Evolutionary conservation across 2,888 invertebrate species (phyloP).

Genomic region (Germaria angustata): DNA sequence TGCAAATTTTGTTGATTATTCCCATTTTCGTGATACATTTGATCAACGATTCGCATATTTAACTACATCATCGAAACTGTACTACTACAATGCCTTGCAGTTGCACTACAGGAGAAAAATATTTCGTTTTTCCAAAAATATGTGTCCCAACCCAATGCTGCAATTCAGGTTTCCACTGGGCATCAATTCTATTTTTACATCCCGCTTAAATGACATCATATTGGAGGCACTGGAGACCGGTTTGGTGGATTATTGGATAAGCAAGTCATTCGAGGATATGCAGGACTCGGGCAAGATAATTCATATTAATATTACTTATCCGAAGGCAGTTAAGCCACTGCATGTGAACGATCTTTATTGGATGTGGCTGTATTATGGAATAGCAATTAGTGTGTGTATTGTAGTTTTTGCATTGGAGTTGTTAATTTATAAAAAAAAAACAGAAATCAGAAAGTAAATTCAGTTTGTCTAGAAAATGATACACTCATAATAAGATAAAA

Average conservation of each 20-base stretch:
- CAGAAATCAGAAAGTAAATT: neutral
- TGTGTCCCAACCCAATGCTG: conserved; percentile 52
- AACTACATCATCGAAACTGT: conserved; percentile 19
- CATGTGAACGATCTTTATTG: conserved; percentile 43
- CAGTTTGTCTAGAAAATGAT: no score
- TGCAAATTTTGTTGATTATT: neutral
- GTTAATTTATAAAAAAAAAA: neutral
- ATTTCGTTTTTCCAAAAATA: conserved; percentile 29
- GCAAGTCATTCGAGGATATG: conserved; percentile 46
- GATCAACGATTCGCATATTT: conserved; percentile 40
- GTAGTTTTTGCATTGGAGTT: conserved; percentile 37
- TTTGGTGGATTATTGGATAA: conserved; percentile 49
- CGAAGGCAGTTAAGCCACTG: neutral
- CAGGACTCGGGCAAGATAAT: conserved; percentile 1
- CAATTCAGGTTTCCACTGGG: conserved; percentile 40
- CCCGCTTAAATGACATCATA: conserved; percentile 33
- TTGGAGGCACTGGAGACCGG: conserved; percentile 46
- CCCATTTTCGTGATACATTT: conserved; percentile 24
- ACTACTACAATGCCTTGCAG: conserved; percentile 31
- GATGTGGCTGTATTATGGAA: conserved; percentile 45
- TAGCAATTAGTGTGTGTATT: neutral
- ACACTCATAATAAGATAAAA: no score
- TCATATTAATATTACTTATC: conserved; percentile 12
- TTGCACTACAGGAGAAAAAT: neutral
- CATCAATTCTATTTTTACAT: conserved; percentile 36